Base-by-base conservation (phyloP, 2,888 invertebrate genomes). In the Lochmaea crataegi region DNA sequence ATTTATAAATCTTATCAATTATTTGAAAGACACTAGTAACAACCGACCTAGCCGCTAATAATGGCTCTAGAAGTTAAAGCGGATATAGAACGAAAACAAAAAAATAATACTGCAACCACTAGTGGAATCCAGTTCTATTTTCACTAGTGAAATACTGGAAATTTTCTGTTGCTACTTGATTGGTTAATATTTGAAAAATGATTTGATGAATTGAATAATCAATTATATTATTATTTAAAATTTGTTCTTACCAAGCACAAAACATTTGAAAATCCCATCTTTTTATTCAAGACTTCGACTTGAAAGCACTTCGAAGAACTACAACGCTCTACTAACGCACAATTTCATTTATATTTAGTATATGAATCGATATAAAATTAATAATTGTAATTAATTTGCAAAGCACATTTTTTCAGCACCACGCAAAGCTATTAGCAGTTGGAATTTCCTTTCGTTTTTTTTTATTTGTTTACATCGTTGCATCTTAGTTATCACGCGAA, bases 251-350 rank as follows among this genome's bases (percentile, higher is more conserved):
- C 75, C 68, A 65, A 6, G 14, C 71, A 22, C 4, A 73, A 45
- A 51, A 73, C 38, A 45, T 61, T 73, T 56, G 32, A 58, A 56
- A 32, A 51, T 32, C 60, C 51, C 75, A 75, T 75, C n/a, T 71
- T 60, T 7, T 56, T 16, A 32, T 38, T 9, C 1, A 58, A 56
- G 12, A 58, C 16, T 16, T 18, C 22, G 18, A 48, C 32, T 66
- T 38, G 22, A 41, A 26, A 57, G 53, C 51, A 69, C 51, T 32
- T 56, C 7, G 14, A 16, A 68, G 42, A 71, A 71, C 68, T 58
- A 57, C 63, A 11, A 16, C 16, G 9, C 18, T 53, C 53, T 18
- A 42, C 61, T 12, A 18, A 48, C 18, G 65, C 68, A 58, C 22
- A 41, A 22, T 53, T 18, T 53, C 10, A 53, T 53, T 56, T 65